Base-by-base conservation (phyloP, 2,113 vertebrate species). In the Benitochromis conjunctus region DNA sequence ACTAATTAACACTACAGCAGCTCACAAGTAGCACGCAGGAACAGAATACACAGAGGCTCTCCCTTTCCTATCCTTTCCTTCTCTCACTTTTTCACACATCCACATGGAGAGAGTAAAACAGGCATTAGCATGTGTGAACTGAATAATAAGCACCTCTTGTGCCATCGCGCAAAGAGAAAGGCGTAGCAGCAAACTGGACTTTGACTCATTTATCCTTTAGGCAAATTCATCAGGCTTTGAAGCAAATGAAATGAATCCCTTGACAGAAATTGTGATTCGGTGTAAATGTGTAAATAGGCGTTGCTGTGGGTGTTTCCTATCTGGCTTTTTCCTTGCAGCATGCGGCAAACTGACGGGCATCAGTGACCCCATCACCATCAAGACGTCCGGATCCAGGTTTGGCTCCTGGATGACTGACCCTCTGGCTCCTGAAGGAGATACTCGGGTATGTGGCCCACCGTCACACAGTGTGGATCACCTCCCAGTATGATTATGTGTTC, bases 361-460 rank as follows among this genome's bases (percentile, higher is more conserved):
- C 89, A 99, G 98, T 29, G 98, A 99, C 53, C 98, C 98, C 0
- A 97, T 99, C 94, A 99, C 98, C 6, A 94, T 99, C 93, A 99
- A 99, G 96, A 97, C 97, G 13, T 99, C 99, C 0, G 99, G 99
- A 57, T 99, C 99, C 9, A 95, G 99, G 88, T 99, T 99, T 0
- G 99, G 99, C 46, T 99, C 99, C 14, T 99, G 98, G 98, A 99
- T 99, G 98, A 99, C 98, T 0, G 98, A 99, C 82, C 98, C 98
- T 3, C 94, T 98, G 77, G 98, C 98, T 24, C 97, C 98, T 0
- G 98, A 99, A 93, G 98, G 98, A 76, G 98, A 99, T 53, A 99
- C 97, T 64, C 96, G 98, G 97, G 98, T 99, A 96, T 93, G 98
- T 87, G 18, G 18, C 9, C 24, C 81, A 74, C 56, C 38, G 38